phyloP scores from a whole-genome alignment of 2,888 invertebrate genomes.

The Hyles lineata region DNA sequence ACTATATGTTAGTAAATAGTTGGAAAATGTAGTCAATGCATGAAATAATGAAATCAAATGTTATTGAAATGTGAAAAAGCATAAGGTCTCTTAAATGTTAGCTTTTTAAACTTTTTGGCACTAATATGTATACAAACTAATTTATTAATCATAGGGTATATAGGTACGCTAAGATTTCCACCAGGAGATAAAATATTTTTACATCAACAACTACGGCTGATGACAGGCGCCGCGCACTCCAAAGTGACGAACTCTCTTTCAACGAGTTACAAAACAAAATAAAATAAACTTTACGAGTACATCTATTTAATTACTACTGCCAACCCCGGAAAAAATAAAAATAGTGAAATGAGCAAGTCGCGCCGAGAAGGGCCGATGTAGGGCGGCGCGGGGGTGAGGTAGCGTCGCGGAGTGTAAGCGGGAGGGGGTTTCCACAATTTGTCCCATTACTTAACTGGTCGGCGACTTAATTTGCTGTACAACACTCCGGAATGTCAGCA shows the following conservation, averaged over 20 bases:
- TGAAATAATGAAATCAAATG: too few relatives aligned
- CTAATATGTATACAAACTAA: not conserved
- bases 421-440: not conserved
- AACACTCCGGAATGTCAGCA: conserved; percentile 2
- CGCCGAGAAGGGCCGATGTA: not conserved
- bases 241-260: not conserved
- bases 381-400: not conserved
- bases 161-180: too few relatives aligned
- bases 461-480: conserved; percentile 16
- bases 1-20: too few relatives aligned
- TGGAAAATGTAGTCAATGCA: too few relatives aligned
- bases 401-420: not conserved
- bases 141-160: too few relatives aligned
- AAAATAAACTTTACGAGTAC: not conserved
- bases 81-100: not conserved
- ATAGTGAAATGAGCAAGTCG: conserved; percentile 16
- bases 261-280: not conserved
- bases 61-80: too few relatives aligned
- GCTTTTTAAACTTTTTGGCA: not conserved
- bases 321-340: conserved; percentile 5
- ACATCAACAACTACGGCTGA: not conserved
- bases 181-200: too few relatives aligned
- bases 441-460: conserved; percentile 15
- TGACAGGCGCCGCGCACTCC: not conserved
- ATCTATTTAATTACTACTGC: conserved; percentile 17